Conservation (phyloP, 35 echinoderm and acorn worm genomes). For the Apostichopus californicus region DNA sequence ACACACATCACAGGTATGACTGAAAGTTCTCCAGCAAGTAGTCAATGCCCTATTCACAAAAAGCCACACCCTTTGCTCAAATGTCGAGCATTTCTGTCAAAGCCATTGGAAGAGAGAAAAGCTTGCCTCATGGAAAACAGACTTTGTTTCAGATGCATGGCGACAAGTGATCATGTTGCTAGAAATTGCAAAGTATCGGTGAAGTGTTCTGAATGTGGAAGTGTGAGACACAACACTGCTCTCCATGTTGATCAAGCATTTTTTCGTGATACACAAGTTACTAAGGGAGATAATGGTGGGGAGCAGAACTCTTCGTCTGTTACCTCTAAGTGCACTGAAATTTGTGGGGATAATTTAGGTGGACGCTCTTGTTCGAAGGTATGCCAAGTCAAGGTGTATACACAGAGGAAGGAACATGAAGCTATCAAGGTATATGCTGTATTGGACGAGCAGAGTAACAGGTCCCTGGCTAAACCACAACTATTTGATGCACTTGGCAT, state of each 20-base stretch:
- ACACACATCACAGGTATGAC: neutral
- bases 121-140: conserved; percentile 45
- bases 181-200: conserved; percentile 39
- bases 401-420: conserved; percentile 15
- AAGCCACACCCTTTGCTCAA: conserved; percentile 58
- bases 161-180: conserved; percentile 29
- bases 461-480: conserved; percentile 23
- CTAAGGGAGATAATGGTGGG: conserved; percentile 29
- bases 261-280: neutral
- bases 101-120: conserved; percentile 51
- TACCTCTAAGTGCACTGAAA: conserved; percentile 54
- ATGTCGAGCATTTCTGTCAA: conserved; percentile 44
- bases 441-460: conserved; percentile 78
- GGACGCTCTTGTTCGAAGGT: conserved; percentile 65
- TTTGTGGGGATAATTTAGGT: conserved; percentile 9
- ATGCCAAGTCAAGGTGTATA: conserved; percentile 31
- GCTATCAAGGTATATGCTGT: conserved; percentile 55
- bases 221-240: conserved; percentile 1
- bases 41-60: conserved; percentile 53
- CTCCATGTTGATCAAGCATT: neutral
- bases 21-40: neutral
- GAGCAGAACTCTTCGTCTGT: neutral
- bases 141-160: conserved; percentile 46
- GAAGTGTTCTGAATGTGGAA: conserved; percentile 36
- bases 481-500: conserved; percentile 50